Evolutionary conservation across 2,797 vertebrate species (phyloP), one percentile per base, ranked within the genome.

Genomic region (Salmo trutta): DNA sequence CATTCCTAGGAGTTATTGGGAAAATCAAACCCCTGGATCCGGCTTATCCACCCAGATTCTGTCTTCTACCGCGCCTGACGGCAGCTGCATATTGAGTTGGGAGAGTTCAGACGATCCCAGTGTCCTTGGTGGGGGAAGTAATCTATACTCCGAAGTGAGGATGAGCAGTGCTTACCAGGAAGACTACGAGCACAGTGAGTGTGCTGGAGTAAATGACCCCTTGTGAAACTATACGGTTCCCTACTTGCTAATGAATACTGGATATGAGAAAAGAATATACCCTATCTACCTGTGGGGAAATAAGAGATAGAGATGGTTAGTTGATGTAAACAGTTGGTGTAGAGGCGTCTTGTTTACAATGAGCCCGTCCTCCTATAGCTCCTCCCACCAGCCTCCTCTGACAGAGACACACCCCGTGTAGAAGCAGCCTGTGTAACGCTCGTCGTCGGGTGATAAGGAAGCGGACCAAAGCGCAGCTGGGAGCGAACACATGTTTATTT

Each of bases 11-110:
- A 75, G 19, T 80, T 81, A 82, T 87, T 73, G 82, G 87, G 83
- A 78, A 79, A 79, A 87, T 85, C 85, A 82, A 79, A 74, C 83
- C 74, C 21, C 72, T 81, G 82, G 81, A 85, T 86, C 77, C 21
- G 53, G 82, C 79, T 77, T 84, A 83, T 80, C 80, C 77, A 76
- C 51, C 75, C 82, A 78, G 78, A 83, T 82, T 84, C 77, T 81
- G 56, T 3, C 73, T 21, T 62, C 54, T 62, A 36, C 2, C 53
- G 3, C 67, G 14, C 33, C 73, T 24, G 68, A 71, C 76, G 65
- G 14, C 65, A 41, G 64, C 79, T 33, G 79, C 79, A 4, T 56
- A 54, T 69, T 74, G 85, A 83, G 65, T 54, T 27, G 70, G 70
- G 41, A 52, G 70, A 71, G 70, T 71, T 71, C 41, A 71, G 21